Base-by-base conservation (phyloP, 2,113 vertebrate genomes). In the Antennarius striatus region DNA sequence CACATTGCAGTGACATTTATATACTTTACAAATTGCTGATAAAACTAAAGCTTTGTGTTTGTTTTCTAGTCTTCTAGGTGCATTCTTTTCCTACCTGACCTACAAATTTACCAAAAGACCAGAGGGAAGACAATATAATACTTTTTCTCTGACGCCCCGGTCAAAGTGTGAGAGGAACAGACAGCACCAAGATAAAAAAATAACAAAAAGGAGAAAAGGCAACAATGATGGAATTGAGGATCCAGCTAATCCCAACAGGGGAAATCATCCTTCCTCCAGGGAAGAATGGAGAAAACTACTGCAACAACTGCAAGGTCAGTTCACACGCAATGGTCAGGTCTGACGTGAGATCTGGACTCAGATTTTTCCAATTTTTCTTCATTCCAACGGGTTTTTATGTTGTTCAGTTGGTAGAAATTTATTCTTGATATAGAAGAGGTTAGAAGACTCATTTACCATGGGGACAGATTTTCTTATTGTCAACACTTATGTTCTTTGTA, bases 281-380 rank as follows among this genome's bases (percentile, higher is more conserved):
- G 62, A 89, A 81, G 72, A 90, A 90, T 1, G 88, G 86, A 66
- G 89, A 91, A 40, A 76, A 83, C 80, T 87, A 67, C 83, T 91
- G 89, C 73, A 79, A 91, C 68, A 32, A 30, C 74, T 91, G 89
- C 83, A 91, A 89, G 88, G 89, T 91, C 73, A 84, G 88, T 74
- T 69, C 51, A 50, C 46, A 75, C 61, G 46, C 49, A 11, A 17
- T 6, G 8, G 15, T 32, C 61, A n/a, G 9, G 39, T n/a, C 39
- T 43, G 22, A 66, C 48, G 55, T 13, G 57, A 46, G 47, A 28
- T 56, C 58, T 68, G 62, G 54, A 54, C 56, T 74, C 69, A 46
- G 51, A 52, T 47, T 36, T 74, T 63, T 62, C 52, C 60, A 51
- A 58, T 74, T n/a, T 0, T 58, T 56, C 15, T 71, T 71, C 47